Evolutionary conservation across 2,113 vertebrate species (phyloP).

Genomic region (Trogon surrucura): DNA sequence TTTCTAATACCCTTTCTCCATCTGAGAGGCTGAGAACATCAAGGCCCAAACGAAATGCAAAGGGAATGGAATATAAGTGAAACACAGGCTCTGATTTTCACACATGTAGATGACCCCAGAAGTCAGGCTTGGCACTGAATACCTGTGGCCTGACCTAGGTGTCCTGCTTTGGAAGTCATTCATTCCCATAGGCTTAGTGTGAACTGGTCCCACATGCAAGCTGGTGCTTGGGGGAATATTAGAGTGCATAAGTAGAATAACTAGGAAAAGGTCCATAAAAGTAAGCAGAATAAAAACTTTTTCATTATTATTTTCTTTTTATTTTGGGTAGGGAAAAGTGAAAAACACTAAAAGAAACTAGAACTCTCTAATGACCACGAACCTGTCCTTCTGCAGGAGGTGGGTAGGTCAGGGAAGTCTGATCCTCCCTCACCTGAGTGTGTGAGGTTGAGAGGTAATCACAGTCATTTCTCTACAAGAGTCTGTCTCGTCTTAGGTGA

Average conservation of each 20-base stretch:
- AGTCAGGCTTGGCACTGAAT: not conserved
- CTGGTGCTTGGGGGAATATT: not conserved
- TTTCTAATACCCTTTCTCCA: rapidly evolving
- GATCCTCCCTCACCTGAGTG: not conserved
- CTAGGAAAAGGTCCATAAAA: not conserved
- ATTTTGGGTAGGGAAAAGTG: not conserved
- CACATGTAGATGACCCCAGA: rapidly evolving
- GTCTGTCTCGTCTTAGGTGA: not conserved
- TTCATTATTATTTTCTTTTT: not conserved
- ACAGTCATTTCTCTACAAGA: not conserved
- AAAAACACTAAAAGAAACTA: not conserved
- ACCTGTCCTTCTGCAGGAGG: not conserved
- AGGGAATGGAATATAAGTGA: not conserved
- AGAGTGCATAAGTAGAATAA: not conserved
- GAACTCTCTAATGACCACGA: not conserved
- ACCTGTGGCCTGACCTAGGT: not conserved
- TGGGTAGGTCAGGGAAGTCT: not conserved
- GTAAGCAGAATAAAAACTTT: not conserved
- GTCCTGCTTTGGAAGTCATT: not conserved
- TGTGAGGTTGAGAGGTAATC: not conserved
- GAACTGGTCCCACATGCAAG: too few relatives aligned
- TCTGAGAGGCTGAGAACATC: not conserved
- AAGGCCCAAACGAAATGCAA: not conserved
- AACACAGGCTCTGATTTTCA: not conserved
- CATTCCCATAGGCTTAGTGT: not conserved